These are phyloP conservation scores for Cheilosia variabilis DNA, from an alignment of 2,888 invertebrate species.

Conservation along the genomic window DNA sequence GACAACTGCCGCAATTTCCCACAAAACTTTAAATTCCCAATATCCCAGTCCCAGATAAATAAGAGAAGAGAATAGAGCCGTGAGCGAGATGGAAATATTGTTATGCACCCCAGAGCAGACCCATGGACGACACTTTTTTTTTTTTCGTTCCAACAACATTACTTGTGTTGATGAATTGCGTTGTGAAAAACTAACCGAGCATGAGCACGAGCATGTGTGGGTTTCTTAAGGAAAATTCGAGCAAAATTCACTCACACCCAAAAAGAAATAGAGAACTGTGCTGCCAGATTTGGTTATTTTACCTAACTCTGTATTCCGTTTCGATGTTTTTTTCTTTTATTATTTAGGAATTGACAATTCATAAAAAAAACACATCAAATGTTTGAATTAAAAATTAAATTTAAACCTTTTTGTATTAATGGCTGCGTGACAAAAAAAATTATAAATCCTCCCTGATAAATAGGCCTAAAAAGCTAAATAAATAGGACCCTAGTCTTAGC, in stretches of 20 bases:
- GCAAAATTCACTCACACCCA: background rate
- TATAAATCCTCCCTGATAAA: too few relatives aligned
- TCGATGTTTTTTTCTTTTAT: too few relatives aligned
- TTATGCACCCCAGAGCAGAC: background rate
- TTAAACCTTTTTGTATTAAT: too few relatives aligned
- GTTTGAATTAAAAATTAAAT: too few relatives aligned
- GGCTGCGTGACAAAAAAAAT: too few relatives aligned
- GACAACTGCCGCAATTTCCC: conserved; percentile 8
- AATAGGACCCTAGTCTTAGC: too few relatives aligned
- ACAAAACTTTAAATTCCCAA: background rate
- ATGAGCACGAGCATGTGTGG: background rate
- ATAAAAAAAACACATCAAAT: too few relatives aligned
- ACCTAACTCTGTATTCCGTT: too few relatives aligned
- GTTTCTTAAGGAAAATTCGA: background rate
- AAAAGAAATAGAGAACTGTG: background rate
- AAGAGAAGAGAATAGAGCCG: background rate
- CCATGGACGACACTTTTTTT: background rate
- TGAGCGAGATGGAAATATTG: background rate
- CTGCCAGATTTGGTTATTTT: background rate
- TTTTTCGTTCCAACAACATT: background rate
- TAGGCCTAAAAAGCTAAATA: too few relatives aligned
- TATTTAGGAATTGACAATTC: too few relatives aligned
- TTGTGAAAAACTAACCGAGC: background rate
- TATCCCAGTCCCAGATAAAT: background rate
- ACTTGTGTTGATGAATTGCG: background rate